A percentile compares a stretch with the other conserved stretches of the same genome.
phyloP scores from a whole-genome alignment of 2,888 invertebrate species.

The Xestia ashworthii region DNA sequence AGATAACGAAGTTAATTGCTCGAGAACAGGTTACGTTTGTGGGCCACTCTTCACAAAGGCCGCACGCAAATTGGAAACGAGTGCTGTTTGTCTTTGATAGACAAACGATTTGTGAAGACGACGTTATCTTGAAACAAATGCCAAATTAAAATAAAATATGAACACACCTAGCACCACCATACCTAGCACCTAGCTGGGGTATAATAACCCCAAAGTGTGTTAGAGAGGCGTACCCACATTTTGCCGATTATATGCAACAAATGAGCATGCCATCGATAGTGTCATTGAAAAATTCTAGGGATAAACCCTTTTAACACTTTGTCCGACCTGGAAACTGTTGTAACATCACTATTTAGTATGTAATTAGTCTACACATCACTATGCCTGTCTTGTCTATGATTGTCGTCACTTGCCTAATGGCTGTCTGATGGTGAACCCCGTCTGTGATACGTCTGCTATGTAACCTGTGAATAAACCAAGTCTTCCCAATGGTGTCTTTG shows the following conservation, averaged over 20 bases:
- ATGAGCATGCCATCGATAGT: no score
- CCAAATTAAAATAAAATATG: neutral
- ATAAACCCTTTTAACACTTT: neutral
- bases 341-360: no score
- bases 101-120: constrained; percentile 12
- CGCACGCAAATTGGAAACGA: constrained; percentile 21
- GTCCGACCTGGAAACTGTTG: neutral
- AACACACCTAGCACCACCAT: neutral
- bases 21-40: neutral
- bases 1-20: constrained; percentile 36
- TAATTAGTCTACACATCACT: no score
- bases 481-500: no score
- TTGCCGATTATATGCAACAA: neutral
- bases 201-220: no score
- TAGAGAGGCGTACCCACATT: no score
- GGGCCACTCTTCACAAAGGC: constrained; percentile 10
- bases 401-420: no score
- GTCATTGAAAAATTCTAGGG: neutral
- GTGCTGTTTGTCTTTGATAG: constrained; percentile 2
- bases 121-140: neutral
- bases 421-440: no score
- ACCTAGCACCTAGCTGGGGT: no score
- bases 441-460: no score
- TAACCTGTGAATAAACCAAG: no score
- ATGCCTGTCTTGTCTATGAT: no score